phyloP scores from a whole-genome alignment of 2,888 invertebrate genomes.

The Nowickia ferox region DNA sequence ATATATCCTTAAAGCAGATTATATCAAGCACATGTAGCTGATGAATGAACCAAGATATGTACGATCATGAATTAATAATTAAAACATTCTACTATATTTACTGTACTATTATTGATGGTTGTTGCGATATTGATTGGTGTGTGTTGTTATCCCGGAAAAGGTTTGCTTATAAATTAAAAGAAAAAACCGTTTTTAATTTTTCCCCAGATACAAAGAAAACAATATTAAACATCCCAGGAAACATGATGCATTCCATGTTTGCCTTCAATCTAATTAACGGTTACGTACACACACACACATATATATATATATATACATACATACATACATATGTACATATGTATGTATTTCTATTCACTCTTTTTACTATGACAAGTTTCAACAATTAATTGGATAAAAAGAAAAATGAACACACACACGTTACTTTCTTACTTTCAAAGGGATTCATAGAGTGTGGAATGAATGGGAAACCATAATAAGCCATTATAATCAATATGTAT shows the following conservation, averaged over 20 bases:
- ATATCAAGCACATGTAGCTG: conserved; percentile 21
- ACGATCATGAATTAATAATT: conserved; percentile 35
- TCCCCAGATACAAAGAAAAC: conserved; percentile 66
- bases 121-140: neutral
- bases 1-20: conserved; percentile 49
- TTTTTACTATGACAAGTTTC: conserved; percentile 52
- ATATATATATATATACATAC: neutral
- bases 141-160: conserved; percentile 71
- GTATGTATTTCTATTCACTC: neutral
- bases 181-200: conserved; percentile 72
- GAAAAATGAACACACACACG: conserved; percentile 17
- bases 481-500: conserved; percentile 63
- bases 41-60: conserved; percentile 19
- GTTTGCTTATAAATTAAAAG: conserved; percentile 55
- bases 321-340: neutral
- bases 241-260: conserved; percentile 66
- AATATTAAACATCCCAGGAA: conserved; percentile 45
- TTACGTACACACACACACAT: conserved; percentile 1
- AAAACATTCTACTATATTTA: conserved; percentile 5
- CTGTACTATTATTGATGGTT: neutral
- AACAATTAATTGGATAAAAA: conserved; percentile 67
- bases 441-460: conserved; percentile 41
- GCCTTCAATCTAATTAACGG: conserved; percentile 68
- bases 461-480: conserved; percentile 61
- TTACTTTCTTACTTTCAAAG: conserved; percentile 19